phyloP scores from a whole-genome alignment of 2,888 invertebrate genomes.

The Theodoxus fluviatilis region DNA sequence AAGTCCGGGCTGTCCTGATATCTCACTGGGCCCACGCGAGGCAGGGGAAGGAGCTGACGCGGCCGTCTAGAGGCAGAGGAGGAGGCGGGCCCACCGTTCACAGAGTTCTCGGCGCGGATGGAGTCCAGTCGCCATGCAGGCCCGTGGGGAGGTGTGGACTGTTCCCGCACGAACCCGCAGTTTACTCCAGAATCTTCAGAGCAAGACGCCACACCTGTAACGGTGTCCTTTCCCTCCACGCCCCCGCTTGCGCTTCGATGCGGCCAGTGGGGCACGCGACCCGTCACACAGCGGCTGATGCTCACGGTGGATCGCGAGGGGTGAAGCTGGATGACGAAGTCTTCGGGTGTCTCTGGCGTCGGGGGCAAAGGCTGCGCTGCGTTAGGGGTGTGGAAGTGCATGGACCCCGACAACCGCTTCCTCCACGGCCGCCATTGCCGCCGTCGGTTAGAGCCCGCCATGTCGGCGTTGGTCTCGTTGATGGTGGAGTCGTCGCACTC shows the following conservation, averaged over 20 bases:
- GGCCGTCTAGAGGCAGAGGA: neutral
- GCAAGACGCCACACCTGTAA: too few species aligned
- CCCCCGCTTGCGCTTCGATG: neutral
- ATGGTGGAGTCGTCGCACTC: neutral
- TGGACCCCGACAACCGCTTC: constrained; percentile 22
- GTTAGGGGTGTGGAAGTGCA: constrained; percentile 16
- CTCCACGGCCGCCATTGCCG: constrained; percentile 17
- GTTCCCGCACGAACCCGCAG: too few species aligned
- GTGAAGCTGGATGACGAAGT: constrained; percentile 18
- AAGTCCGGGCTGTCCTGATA: too few species aligned
- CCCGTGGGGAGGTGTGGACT: too few species aligned
- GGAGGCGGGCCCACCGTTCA: neutral
- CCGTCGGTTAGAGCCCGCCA: constrained; percentile 14
- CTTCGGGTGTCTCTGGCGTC: constrained; percentile 32
- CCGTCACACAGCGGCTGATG: neutral
- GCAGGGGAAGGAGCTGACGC: constrained; percentile 23
- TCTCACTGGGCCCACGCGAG: too few species aligned
- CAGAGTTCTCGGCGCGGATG: neutral
- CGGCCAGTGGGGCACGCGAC: too few species aligned
- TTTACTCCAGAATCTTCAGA: too few species aligned
- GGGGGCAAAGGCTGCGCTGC: constrained; percentile 20
- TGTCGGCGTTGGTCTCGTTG: neutral
- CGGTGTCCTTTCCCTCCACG: neutral
- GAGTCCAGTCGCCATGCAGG: too few species aligned
- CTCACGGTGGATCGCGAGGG: constrained; percentile 23